Base-by-base conservation (phyloP, 2,113 vertebrate genomes). In the Brachyhypopomus gauderio region DNA sequence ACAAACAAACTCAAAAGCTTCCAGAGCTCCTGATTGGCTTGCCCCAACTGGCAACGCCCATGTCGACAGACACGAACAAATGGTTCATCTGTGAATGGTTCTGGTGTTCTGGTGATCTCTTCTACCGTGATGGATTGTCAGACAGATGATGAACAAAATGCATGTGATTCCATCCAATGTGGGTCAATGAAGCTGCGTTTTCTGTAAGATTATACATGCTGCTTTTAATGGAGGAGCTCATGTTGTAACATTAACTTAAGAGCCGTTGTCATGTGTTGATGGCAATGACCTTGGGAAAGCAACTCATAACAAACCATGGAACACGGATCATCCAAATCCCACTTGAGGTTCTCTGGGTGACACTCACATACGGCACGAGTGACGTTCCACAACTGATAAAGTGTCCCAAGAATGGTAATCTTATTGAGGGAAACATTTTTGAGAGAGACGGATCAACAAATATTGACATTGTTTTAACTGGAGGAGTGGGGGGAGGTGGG, bases 201-300 rank as follows among this genome's bases (percentile, higher is more conserved):
- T 58, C 62, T 63, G 23, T 19, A 11, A 27, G 17, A 52, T 45
- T 25, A 27, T 16, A 27, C 1, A 25, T 12, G 17, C 3, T 62
- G 2, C 9, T 22, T 38, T n/a, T 3, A 52, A 16, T 14, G 4
- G 36, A 4, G 20, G 12, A 64, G 8, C 23, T 27, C 22, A 76
- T 8, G 20, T 2, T 5, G 3, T 36, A 67, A 36, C 41, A 36
- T 14, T 8, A 55, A 14, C n/a, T 7, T 3, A 11, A 67, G 34
- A 52, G 17, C 4, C 1, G 5, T 17, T 16, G 60, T 45, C 38
- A 77, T 56, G 48, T 38, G 64, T 34, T 78, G 48, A 3, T 38
- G 45, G 12, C 63, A 38, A 7, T 78, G 76, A 78, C 63, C 63
- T 78, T 70, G 45, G 41, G 25, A 56, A 55, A 56, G 34, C 62